Conservation (phyloP, 2,113 vertebrate species). For the Struthidea cinerea region DNA sequence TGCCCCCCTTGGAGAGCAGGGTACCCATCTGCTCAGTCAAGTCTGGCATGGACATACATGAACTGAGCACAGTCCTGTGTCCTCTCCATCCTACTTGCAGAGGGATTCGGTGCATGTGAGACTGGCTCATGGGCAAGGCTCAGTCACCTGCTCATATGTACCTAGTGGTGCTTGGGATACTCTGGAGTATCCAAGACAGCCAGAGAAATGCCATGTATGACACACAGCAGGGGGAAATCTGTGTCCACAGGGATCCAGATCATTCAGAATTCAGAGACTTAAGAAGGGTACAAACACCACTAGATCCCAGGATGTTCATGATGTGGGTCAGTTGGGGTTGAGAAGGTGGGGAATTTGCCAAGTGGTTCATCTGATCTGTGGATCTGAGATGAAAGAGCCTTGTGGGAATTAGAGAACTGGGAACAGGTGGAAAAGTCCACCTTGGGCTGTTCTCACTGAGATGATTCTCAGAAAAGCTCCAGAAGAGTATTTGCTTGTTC, state of each 20-base stretch:
- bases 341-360: neutral
- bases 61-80: too few species aligned
- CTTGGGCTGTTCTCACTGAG: neutral
- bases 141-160: accelerated
- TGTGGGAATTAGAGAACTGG: neutral
- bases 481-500: neutral
- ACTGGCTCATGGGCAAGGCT: neutral
- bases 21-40: neutral
- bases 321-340: neutral
- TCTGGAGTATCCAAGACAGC: neutral
- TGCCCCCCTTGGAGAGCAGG: neutral
- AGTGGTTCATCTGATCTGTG: neutral
- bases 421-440: neutral
- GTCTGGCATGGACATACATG: neutral
- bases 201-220: neutral
- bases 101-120: neutral
- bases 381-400: neutral
- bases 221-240: neutral
- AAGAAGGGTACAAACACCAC: neutral
- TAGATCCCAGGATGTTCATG: neutral
- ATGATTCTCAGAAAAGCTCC: neutral
- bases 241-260: neutral
- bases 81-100: neutral
- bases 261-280: neutral
- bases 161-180: neutral